Base-by-base conservation (phyloP, 1,140 invertebrate species). In the Hylaeus anthracinus region DNA sequence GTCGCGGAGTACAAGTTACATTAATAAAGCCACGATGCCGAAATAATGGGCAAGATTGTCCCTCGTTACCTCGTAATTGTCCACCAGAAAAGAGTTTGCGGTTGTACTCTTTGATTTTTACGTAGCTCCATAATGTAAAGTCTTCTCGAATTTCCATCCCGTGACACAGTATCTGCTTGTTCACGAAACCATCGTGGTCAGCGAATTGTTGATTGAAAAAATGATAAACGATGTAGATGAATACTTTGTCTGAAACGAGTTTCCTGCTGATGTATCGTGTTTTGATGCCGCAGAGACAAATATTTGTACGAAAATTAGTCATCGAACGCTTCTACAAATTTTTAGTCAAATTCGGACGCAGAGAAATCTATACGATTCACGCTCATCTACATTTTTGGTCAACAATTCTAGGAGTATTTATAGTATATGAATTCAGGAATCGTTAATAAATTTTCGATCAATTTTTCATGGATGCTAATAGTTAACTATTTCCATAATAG, bases 141-240 rank as follows among this genome's bases (percentile, higher is more conserved):
- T 58, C 41, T 63, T 53, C 58, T 76, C 51, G 26, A 26, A 9
- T 69, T 67, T 58, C 64, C 14, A 55, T 15, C 5, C 12, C 4
- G 51, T 56, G 65, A 70, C 55, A 41, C 8, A 15, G 55, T 69
- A 45, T 48, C 65, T 37, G 10, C 51, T 15, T 4, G n/a, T 69
- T 77, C 39, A 6, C 2, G 43, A 6, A 26, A 67, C 55, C 10
- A 9, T 37, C 37, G 63, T 39, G n/a, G 15, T 65, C 39, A 12
- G 65, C 45, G 15, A 60, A 77, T 37, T 60, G 26, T 69, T 8
- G 1, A 60, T 0, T 26, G 51, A 70, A 77, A 77, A 69, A 58
- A 5, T 39, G 39, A 8, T 8, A 60, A 66, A 58, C 9, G 43
- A 41, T n/a, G 41, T 5, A 58, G n/a, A 26, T 39, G 53, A 12